phyloP scores from a whole-genome alignment of 2,888 invertebrate species.

The Pristionchus japonicus region DNA sequence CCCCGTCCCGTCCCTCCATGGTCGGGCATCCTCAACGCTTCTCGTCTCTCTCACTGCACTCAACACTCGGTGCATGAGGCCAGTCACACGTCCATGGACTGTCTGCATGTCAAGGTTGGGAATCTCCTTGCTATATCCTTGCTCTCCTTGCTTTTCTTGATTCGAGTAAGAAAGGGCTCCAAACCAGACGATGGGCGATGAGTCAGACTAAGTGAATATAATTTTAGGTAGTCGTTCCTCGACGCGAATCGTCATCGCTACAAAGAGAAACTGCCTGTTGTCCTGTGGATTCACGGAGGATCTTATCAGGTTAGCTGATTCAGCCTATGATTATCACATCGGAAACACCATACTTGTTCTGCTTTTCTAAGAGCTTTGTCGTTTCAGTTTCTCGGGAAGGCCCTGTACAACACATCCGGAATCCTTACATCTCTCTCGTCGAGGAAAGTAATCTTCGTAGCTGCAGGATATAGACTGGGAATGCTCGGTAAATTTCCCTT shows the following conservation, averaged over 20 bases:
- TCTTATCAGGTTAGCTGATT: not conserved
- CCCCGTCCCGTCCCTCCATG: not conserved
- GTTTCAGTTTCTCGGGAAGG: conserved; percentile 32
- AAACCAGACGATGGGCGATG: not conserved
- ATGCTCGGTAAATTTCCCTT: conserved; percentile 16
- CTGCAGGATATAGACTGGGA: not conserved
- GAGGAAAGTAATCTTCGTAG: not conserved
- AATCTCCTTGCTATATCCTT: not conserved
- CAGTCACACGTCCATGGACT: not conserved
- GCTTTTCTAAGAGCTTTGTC: not conserved
- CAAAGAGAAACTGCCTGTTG: not conserved
- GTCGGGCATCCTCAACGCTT: not conserved
- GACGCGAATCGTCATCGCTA: not conserved
- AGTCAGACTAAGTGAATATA: not conserved
- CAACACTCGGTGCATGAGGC: not conserved
- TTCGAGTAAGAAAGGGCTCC: not conserved
- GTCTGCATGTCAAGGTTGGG: conserved; percentile 17
- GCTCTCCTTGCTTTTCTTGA: not conserved
- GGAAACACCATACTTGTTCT: not conserved
- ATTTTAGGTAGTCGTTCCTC: conserved; percentile 12
- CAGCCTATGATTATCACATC: not conserved
- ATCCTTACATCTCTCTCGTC: not conserved
- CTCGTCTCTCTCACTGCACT: not conserved
- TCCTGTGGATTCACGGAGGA: conserved; percentile 30
- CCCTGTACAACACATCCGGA: conserved; percentile 33